Base-by-base conservation (phyloP, 2,113 vertebrate species). In the Chlamydotis undulata region DNA sequence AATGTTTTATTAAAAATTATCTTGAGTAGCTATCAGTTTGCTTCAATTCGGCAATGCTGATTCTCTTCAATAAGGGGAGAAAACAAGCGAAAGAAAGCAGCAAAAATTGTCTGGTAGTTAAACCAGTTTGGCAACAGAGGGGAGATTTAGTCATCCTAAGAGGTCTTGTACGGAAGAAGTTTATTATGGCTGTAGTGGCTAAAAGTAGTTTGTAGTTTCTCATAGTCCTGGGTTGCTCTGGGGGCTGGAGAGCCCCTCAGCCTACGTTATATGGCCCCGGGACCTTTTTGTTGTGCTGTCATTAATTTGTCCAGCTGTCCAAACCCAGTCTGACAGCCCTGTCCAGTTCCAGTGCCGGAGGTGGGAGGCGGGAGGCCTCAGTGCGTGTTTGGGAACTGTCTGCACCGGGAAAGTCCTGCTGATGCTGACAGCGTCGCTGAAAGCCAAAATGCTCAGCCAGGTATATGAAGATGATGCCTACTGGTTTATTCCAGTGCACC, bases 1-100 rank as follows among this genome's bases (percentile, higher is more conserved):
- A 88, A 60, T 91, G 84, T 89, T 93, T 83, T 83, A 80, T 85
- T 68, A 90, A 78, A 94, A 93, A 16, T 43, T 92, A 95, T 95
- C 95, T 91, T 43, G 26, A 50, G 65, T 75, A 93, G 65, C 56
- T 89, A 92, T 96, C 95, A 25, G 67, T 93, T 95, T 85, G 39
- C n/a, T 89, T 89, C 83, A 92, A 2, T 28, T 90, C 12, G 5
- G 57, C 63, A 55, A 15, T 50, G 45, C 49, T 71, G 61, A 64
- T 78, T 77, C 39, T 83, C 75, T 92, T 50, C 71, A 82, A 4
- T 41, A 70, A 47, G 33, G 17, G 60, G 57, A 16, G 47, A 57
- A 81, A 76, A 56, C 28, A 39, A 70, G 35, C 33, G 26, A 37
- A 28, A 84, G 67, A 60, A 94, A 71, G 74, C 18, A 53, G 39